These are phyloP conservation scores for Heliconius eleuchia DNA, from an alignment of 1,140 invertebrate genomes.

Conservation along the genomic window DNA sequence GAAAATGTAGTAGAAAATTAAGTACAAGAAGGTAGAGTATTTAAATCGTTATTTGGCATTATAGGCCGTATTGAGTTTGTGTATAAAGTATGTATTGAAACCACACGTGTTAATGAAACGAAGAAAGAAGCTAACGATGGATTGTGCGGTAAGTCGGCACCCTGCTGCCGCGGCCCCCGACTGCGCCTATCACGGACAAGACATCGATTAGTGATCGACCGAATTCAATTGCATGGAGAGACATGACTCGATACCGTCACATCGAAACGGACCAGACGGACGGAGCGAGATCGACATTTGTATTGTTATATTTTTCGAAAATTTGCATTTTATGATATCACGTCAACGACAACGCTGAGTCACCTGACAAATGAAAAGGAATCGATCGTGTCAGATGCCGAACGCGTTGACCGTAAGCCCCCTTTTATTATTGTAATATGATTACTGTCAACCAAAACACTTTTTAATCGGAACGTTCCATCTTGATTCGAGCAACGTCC, in stretches of 20 bases:
- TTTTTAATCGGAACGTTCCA: slow-evolving; percentile 40
- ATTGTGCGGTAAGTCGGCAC: slow-evolving; percentile 81
- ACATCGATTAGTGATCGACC: slow-evolving; percentile 81
- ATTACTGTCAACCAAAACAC: slow-evolving; percentile 75
- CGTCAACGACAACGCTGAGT: slow-evolving; percentile 78
- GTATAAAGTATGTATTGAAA: slow-evolving; percentile 70
- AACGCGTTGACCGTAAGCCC: slow-evolving; percentile 78
- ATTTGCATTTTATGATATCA: slow-evolving; percentile 81
- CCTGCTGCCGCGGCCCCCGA: slow-evolving; percentile 78
- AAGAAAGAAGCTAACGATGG: slow-evolving; percentile 81
- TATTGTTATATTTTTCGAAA: slow-evolving; percentile 79
- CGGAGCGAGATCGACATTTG: slow-evolving; percentile 62
- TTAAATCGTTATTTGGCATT: slow-evolving; percentile 62
- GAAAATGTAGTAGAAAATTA: slow-evolving; percentile 78
- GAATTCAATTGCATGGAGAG: slow-evolving; percentile 80
- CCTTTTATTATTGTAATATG: slow-evolving; percentile 75
- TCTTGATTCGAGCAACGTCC: slow-evolving; percentile 28
- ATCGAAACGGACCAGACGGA: slow-evolving; percentile 71
- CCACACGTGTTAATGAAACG: slow-evolving; percentile 71
- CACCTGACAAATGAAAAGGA: slow-evolving; percentile 77
- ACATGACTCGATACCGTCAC: slow-evolving; percentile 75
- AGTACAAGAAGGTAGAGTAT: slow-evolving; percentile 73
- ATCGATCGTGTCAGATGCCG: slow-evolving; percentile 72
- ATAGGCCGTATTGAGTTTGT: slow-evolving; percentile 52
- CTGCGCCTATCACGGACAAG: slow-evolving; percentile 78